A percentile compares a stretch with the other conserved stretches of the same genome.
Conservation (phyloP, 2,113 vertebrate genomes). For the Marmota monax region DNA sequence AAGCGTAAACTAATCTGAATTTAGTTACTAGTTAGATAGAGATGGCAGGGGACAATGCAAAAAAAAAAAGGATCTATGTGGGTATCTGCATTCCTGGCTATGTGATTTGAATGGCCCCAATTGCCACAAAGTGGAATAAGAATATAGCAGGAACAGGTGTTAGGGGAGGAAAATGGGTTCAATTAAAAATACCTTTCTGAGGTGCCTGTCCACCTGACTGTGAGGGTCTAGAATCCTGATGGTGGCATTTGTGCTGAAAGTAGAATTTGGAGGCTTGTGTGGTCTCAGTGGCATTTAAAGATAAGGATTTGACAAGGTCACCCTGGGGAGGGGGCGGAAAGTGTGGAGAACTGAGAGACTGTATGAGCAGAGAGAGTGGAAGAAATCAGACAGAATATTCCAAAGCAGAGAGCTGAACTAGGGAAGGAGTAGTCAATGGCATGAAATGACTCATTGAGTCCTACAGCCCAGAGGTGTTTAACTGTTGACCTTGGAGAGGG, state of each 20-base stretch:
- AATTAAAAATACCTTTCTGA: background rate
- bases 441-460: background rate
- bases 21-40: background rate
- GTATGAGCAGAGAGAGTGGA: background rate
- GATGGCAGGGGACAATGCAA: background rate
- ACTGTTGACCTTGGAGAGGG: background rate
- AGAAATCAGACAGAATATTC: background rate
- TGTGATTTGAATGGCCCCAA: background rate
- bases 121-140: background rate
- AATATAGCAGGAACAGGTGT: background rate
- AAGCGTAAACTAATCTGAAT: background rate
- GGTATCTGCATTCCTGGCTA: background rate
- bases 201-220: background rate
- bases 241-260: background rate
- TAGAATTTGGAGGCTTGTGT: background rate
- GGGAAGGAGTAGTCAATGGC: background rate
- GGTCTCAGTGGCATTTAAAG: background rate
- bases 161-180: background rate
- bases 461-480: background rate
- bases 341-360: background rate
- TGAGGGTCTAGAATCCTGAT: background rate
- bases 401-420: background rate
- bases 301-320: background rate
- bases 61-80: background rate
- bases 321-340: too few species aligned